phyloP scores from a whole-genome alignment of 2,113 vertebrate genomes.

The Eulacestoma nigropectus region DNA sequence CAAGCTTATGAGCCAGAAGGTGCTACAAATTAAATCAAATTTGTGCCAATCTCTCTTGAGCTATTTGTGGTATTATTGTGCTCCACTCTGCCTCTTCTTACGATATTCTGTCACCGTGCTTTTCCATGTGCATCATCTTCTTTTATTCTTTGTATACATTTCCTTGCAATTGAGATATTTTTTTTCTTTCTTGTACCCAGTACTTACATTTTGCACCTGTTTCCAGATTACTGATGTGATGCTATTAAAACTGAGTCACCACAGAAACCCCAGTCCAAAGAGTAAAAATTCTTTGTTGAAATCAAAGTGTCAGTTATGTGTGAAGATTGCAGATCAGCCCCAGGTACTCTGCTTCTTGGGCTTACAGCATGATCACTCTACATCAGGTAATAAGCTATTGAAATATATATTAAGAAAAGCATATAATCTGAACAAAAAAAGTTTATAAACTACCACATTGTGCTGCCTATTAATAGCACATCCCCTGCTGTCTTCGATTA shows the following conservation, averaged over 20 bases:
- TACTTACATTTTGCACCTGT: not conserved
- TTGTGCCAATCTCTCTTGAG: not conserved
- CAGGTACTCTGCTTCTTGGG: not conserved
- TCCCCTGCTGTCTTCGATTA: not conserved
- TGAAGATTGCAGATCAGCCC: not conserved
- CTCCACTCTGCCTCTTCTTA: not conserved
- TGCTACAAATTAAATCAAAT: slow-evolving; percentile 23
- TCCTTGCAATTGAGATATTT: not conserved
- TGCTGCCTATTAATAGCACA: not conserved
- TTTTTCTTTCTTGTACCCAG: not conserved
- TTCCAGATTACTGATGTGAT: not conserved
- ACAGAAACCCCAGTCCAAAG: not conserved
- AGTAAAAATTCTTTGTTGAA: not conserved
- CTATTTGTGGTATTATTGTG: not conserved
- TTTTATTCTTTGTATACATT: not conserved
- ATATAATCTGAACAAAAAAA: not conserved
- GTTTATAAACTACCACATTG: rapidly evolving
- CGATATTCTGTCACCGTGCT: not conserved
- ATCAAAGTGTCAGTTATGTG: not conserved
- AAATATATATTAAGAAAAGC: not conserved
- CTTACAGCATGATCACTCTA: not conserved
- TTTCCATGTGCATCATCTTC: not conserved
- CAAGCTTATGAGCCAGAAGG: slow-evolving; percentile 16
- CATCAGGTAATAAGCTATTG: not conserved
- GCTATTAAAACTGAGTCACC: not conserved